A percentile compares a stretch with the other conserved stretches of the same genome.
phyloP scores from a whole-genome alignment of 2,888 invertebrate genomes.

The Lithosia quadra region DNA sequence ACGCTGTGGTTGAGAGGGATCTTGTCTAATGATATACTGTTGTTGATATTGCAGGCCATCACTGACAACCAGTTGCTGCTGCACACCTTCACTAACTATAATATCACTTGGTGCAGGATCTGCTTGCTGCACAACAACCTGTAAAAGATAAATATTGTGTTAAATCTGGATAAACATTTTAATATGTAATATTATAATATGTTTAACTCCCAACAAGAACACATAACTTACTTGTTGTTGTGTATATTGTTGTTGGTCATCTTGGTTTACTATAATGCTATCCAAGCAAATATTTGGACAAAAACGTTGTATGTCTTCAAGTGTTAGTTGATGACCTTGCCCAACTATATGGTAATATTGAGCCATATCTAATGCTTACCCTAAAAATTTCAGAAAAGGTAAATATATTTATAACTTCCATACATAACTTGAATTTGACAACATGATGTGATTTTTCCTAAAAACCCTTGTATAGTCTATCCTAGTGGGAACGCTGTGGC shows the following conservation, averaged over 20 bases:
- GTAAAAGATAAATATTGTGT: conserved; percentile 6
- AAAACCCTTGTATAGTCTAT: neutral
- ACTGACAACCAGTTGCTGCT: conserved; percentile 78
- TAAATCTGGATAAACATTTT: neutral
- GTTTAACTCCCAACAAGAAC: neutral
- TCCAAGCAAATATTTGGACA: conserved; percentile 88
- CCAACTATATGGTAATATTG: conserved; percentile 90
- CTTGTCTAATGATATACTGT: conserved; percentile 83
- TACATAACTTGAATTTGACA: neutral
- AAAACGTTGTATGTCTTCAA: conserved; percentile 89
- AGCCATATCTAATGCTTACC: conserved; percentile 87
- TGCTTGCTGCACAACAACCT: conserved; percentile 86
- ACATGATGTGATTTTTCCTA: neutral
- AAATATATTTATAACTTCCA: neutral
- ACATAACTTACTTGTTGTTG: conserved; percentile 76
- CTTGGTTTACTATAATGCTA: conserved; percentile 82
- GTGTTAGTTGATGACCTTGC: conserved; percentile 83
- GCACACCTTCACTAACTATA: conserved; percentile 84
- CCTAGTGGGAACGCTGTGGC: neutral
- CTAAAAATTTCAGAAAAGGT: conserved; percentile 58
- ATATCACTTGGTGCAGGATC: conserved; percentile 83
- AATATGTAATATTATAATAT: neutral
- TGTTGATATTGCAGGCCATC: conserved; percentile 82
- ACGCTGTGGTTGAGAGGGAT: conserved; percentile 71
- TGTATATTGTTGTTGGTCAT: conserved; percentile 80